phyloP scores from a whole-genome alignment of 2,888 invertebrate species.

The Euplagia quadripunctaria region DNA sequence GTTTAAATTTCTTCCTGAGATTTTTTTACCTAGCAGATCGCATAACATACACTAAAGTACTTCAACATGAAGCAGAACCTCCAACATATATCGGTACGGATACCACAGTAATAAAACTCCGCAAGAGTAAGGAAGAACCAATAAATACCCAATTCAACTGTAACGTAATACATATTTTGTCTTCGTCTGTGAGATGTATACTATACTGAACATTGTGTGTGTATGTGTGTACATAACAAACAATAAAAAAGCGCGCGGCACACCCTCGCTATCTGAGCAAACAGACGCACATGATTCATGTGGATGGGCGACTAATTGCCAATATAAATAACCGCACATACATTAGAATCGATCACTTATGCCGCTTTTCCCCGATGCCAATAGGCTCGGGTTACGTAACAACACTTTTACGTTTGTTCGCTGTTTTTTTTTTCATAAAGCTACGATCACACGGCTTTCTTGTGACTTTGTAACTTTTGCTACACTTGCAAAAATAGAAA shows the following conservation, averaged over 20 bases:
- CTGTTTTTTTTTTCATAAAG: background rate
- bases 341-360: slow-evolving; percentile 16
- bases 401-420: background rate
- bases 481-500: background rate
- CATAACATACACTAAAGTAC: too few species aligned
- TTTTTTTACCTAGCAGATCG: too few species aligned
- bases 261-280: slow-evolving; percentile 23
- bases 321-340: slow-evolving; percentile 15
- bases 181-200: background rate
- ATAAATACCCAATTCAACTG: background rate
- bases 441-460: background rate
- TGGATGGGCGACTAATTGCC: slow-evolving; percentile 30
- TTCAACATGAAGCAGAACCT: too few species aligned
- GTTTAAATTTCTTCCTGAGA: too few species aligned
- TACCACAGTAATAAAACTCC: background rate
- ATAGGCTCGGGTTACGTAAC: background rate
- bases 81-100: background rate
- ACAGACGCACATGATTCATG: slow-evolving; percentile 33
- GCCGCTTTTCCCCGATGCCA: background rate
- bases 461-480: background rate
- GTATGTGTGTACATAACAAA: background rate
- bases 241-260: slow-evolving; percentile 14
- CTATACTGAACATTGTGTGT: background rate
- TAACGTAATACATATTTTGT: background rate
- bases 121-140: background rate